Evolutionary conservation across 1,140 invertebrate species (phyloP).

Genomic region (Episyrphus balteatus): DNA sequence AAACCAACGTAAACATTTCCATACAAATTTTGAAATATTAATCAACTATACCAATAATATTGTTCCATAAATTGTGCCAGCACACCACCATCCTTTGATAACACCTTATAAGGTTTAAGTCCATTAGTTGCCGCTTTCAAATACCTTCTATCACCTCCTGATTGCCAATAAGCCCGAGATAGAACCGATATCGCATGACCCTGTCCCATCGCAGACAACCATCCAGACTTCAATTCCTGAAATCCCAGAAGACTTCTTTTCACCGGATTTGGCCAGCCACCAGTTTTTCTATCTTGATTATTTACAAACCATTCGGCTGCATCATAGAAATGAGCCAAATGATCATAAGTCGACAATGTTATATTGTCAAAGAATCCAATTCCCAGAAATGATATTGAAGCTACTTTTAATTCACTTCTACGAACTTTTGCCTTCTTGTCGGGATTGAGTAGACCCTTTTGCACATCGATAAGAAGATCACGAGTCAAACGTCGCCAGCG

Average conservation of each 20-base stretch:
- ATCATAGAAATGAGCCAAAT: slow-evolving; percentile 81
- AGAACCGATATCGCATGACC: slow-evolving; percentile 92
- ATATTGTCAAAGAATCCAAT: slow-evolving; percentile 71
- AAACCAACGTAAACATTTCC: not conserved
- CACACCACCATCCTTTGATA: slow-evolving; percentile 66
- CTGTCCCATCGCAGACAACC: slow-evolving; percentile 97
- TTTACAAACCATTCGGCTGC: slow-evolving; percentile 87
- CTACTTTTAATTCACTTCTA: slow-evolving; percentile 61
- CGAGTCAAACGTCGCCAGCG: slow-evolving; percentile 75
- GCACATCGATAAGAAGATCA: slow-evolving; percentile 82
- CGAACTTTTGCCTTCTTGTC: slow-evolving; percentile 59
- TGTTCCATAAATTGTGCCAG: slow-evolving; percentile 71
- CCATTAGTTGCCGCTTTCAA: slow-evolving; percentile 70
- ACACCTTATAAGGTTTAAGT: slow-evolving; percentile 67
- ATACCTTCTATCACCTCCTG: slow-evolving; percentile 62
- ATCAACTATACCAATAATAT: slow-evolving; percentile 49
- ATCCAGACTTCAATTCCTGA: slow-evolving; percentile 69
- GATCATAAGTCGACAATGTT: slow-evolving; percentile 68
- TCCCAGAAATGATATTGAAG: slow-evolving; percentile 41
- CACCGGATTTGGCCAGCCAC: slow-evolving; percentile 85
- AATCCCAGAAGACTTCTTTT: slow-evolving; percentile 65
- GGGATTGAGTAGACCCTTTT: slow-evolving; percentile 64
- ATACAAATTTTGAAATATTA: not conserved
- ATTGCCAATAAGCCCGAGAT: slow-evolving; percentile 76
- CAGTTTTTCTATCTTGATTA: slow-evolving; percentile 68